Evolutionary conservation across 2,888 invertebrate genomes (phyloP).

Genomic region (Torymus auratus): DNA sequence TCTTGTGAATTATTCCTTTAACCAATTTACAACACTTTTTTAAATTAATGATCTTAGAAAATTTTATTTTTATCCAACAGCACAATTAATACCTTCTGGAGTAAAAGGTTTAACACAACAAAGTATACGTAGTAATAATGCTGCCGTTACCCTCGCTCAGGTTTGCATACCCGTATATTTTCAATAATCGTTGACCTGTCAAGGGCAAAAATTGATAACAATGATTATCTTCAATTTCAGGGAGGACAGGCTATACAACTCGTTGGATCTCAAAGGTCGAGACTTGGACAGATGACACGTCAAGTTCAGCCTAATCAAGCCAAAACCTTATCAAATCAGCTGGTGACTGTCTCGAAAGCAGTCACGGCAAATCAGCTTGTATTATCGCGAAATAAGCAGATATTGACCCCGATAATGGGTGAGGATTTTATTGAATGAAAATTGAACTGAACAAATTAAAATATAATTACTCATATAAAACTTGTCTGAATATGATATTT

Average conservation of each 20-base stretch:
- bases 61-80: conserved; percentile 58
- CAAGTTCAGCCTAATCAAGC: conserved; percentile 73
- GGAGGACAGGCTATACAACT: conserved; percentile 74
- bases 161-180: conserved; percentile 54
- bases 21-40: no score
- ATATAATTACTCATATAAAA: conserved; percentile 3
- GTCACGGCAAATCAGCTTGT: conserved; percentile 74
- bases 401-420: conserved; percentile 75
- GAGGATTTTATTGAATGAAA: conserved; percentile 56
- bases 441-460: neutral
- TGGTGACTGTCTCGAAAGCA: conserved; percentile 73
- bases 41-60: no score
- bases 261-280: conserved; percentile 75
- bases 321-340: conserved; percentile 73
- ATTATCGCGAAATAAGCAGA: conserved; percentile 74
- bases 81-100: conserved; percentile 75
- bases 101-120: conserved; percentile 74
- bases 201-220: neutral
- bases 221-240: conserved; percentile 57
- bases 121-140: conserved; percentile 72
- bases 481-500: neutral
- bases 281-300: conserved; percentile 74
- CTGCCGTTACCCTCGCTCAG: conserved; percentile 72
- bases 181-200: no score
- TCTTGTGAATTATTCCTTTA: no score